Base-by-base conservation (phyloP, 2,113 vertebrate species). In the Scophthalmus maximus region DNA sequence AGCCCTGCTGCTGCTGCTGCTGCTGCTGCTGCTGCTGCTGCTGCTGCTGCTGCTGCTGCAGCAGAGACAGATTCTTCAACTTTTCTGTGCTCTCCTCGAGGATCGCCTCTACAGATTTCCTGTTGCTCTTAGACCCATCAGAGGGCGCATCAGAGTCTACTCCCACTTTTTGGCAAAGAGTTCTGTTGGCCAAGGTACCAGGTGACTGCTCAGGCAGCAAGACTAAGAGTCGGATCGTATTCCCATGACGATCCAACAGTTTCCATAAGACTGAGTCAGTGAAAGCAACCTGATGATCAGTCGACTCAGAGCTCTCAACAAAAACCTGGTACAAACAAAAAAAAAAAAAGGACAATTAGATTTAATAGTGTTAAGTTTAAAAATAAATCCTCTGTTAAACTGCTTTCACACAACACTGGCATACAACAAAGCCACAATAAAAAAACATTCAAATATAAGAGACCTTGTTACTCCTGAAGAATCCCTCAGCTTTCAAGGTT, bases 381-480 rank as follows among this genome's bases (percentile, higher is more conserved):
- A 8, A 40, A 40, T 58, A 15, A 1, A 73, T 47, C 49, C 15
- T 44, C 0, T 49, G 4, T 34, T 34, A n/a, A n/a, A 52, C n/a
- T 32, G 8, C 23, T 18, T 26, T 29, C n/a, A 29, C 5, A 18
- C 5, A 59, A 50, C 34, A 46, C 0, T 9, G 8, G 10, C 3
- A 11, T 5, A 50, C 42, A 7, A 63, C 5, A 44, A 3, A 8
- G 4, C 4, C 32, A 34, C n/a, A 72, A 49, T 12, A 20, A 1
- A 12, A 55, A 23, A 6, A 34, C 1, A 22, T 3, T 2, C n/a
- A 55, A 84, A 57, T 55, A 2, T 1, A 20, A 29, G 22, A 25
- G 14, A 98, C 98, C 96, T 99, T 99, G 92, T 99, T 99, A 89
- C 97, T 99, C 90, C 98, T 96, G 85, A 99, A 99, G 84, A 99